Evolutionary conservation across 2,113 vertebrate genomes (phyloP), one percentile per base, ranked within the genome.

Genomic region (Oncorhynchus clarkii): DNA sequence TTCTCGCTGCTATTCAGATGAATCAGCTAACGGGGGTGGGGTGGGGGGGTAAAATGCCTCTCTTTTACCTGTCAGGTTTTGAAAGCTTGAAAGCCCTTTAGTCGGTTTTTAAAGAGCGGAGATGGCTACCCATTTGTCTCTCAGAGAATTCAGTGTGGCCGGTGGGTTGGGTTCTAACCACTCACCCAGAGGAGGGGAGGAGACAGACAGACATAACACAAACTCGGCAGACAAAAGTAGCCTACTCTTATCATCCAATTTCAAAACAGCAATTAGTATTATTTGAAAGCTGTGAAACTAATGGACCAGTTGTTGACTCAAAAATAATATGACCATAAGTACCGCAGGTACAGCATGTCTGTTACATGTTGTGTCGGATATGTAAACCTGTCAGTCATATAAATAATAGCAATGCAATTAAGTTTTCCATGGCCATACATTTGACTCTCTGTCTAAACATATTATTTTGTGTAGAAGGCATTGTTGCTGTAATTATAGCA

Each of bases 71-170:
- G 86, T 87, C 88, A 91, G 39, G 62, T 78, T 78, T 70, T 84
- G 84, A 89, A 85, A 80, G 84, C 85, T 78, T 84, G 82, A 90
- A 91, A 88, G 88, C 87, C 16, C 76, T 81, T 71, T 77, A 34
- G 74, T 70, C n/a, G 39, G 82, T 78, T 80, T 84, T 89, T 85
- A 81, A 73, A 76, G 45, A 77, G 72, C 24, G 67, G 60, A 70
- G 74, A 90, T 85, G 83, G 80, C 80, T 80, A 78, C 80, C 57
- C 71, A 81, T 88, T 91, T 89, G 84, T 89, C 83, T 89, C 48
- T 71, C 20, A 75, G 48, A 24, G 75, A 69, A 12, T 34, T 0
- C 48, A 68, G 3, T 70, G 13, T 74, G 73, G 75, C 39, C 79
- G 59, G 16, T 71, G 31, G 66, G 31, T 20, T 20, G 12, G 66